A percentile compares a stretch with the other conserved stretches of the same genome.
Conservation (phyloP, 2,888 invertebrate species). For the Quadroppia sp. region DNA sequence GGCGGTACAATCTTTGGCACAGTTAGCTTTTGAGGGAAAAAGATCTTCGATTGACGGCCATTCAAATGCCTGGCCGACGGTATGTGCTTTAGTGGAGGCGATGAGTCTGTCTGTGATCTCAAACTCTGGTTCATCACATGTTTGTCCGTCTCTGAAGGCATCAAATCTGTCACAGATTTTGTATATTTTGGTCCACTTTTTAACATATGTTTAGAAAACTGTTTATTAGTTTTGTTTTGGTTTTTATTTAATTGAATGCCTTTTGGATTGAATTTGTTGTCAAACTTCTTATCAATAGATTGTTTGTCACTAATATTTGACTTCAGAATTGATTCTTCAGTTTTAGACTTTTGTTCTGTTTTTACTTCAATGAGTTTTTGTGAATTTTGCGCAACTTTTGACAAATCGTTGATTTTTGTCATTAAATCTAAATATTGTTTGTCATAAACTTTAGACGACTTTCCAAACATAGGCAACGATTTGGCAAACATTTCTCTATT, state of each 20-base stretch:
- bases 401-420: neutral
- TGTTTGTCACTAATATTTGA: neutral
- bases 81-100: neutral
- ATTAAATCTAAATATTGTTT: neutral
- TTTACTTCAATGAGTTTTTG: neutral
- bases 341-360: neutral
- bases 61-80: neutral
- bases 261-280: neutral
- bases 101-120: neutral
- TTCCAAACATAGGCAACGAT: neutral
- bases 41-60: neutral
- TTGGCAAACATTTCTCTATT: neutral
- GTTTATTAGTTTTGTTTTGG: neutral
- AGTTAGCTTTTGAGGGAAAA: neutral
- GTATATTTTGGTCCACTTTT: neutral
- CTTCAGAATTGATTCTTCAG: neutral
- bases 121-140: neutral
- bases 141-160: neutral
- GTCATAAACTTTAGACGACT: neutral
- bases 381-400: neutral
- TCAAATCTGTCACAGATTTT: neutral
- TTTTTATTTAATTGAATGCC: too few species aligned
- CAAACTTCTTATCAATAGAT: neutral
- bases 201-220: neutral
- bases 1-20: conserved; percentile 1